Conservation (phyloP, 1,140 invertebrate species). For the Lepidurus packardi region DNA sequence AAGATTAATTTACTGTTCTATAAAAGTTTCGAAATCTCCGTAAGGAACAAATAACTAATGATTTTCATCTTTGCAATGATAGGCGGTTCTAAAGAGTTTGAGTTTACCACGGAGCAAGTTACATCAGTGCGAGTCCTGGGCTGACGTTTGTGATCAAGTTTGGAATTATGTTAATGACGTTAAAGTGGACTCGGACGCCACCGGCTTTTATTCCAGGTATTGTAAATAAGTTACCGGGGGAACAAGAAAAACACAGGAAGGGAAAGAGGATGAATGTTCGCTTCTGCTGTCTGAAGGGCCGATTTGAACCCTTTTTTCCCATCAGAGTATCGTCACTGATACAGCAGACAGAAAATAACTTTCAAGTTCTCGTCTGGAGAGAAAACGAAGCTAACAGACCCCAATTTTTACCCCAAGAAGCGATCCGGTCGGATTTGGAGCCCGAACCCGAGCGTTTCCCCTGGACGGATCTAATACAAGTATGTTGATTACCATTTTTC, state of each 20-base stretch:
- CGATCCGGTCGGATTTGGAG: neutral
- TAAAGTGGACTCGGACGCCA: neutral
- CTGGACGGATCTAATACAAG: neutral
- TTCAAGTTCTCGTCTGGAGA: neutral
- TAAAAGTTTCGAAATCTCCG: neutral
- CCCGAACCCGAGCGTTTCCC: neutral
- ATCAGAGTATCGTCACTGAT: neutral
- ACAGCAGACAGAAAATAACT: neutral
- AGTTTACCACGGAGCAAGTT: neutral
- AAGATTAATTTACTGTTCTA: neutral
- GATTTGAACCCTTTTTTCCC: neutral
- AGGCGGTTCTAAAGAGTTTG: neutral
- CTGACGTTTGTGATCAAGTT: neutral
- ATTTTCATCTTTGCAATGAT: neutral
- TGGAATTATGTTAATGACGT: constrained; percentile 6
- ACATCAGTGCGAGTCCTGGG: neutral
- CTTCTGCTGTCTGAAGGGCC: too few relatives aligned
- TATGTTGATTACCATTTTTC: neutral
- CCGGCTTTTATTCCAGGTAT: constrained; percentile 3
- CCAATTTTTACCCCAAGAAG: neutral
- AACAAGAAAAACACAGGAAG: neutral
- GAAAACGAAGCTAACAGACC: neutral
- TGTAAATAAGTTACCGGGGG: neutral
- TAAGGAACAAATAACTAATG: neutral
- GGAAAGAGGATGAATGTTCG: too few relatives aligned